Evolutionary conservation across 1,140 invertebrate genomes (phyloP).

Genomic region (Akabosia matsudoensis): DNA sequence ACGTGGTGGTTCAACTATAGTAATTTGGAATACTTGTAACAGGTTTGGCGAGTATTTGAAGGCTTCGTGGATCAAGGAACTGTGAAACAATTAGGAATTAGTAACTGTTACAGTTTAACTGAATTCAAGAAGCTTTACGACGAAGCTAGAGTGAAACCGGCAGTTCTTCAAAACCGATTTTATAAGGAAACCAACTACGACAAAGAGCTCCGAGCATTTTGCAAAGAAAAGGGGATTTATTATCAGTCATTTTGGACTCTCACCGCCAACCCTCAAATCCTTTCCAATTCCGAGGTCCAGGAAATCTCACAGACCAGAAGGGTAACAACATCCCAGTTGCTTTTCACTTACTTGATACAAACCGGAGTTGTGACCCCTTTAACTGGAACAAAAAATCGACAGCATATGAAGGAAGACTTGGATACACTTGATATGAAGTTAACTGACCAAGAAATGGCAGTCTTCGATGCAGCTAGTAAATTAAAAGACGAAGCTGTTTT

Average conservation of each 20-base stretch:
- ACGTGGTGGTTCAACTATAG: too few relatives aligned
- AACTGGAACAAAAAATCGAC: conserved; percentile 37
- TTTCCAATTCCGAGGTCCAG: conserved; percentile 19
- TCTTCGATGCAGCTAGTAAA: conserved; percentile 26
- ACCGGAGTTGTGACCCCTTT: conserved; percentile 31
- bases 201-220: conserved; percentile 36
- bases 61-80: conserved; percentile 28
- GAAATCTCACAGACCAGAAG: conserved; percentile 29
- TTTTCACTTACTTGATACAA: conserved; percentile 42
- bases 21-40: too few relatives aligned
- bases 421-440: conserved; percentile 28
- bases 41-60: conserved; percentile 45
- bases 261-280: conserved; percentile 42
- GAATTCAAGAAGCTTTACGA: conserved; percentile 32
- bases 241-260: conserved; percentile 47
- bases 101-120: conserved; percentile 41
- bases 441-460: conserved; percentile 23
- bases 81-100: conserved; percentile 41
- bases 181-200: conserved; percentile 37
- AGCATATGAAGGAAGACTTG: conserved; percentile 42
- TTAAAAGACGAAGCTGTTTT: neutral
- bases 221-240: conserved; percentile 38
- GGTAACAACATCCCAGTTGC: conserved; percentile 38
- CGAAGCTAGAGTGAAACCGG: conserved; percentile 38
- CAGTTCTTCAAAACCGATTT: conserved; percentile 45